Percentiles rank a stretch among this genome's conserved stretches.
Conservation (phyloP, 2,113 vertebrate genomes). For the Sylvilagus bachmani region DNA sequence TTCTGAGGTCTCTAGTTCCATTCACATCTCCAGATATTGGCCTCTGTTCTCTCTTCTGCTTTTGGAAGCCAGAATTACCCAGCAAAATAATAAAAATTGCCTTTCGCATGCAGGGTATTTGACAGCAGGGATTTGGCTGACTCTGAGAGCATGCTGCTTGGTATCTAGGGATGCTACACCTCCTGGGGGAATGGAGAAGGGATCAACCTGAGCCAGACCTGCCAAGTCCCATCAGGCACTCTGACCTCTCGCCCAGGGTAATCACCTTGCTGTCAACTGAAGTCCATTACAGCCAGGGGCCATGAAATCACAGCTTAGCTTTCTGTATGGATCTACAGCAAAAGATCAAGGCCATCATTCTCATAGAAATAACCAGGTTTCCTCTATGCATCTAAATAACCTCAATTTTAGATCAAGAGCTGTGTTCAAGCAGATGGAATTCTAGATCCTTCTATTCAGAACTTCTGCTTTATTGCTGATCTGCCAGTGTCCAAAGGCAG, state of each 20-base stretch:
- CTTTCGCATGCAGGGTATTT: constrained; percentile 1
- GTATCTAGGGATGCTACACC: neutral
- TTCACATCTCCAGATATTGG: constrained; percentile 52
- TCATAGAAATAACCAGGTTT: constrained; percentile 9
- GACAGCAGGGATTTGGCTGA: neutral
- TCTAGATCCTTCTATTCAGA: constrained; percentile 36
- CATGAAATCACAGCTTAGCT: neutral
- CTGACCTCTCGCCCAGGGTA: neutral
- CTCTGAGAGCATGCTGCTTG: neutral
- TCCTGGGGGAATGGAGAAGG: neutral
- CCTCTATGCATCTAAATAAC: neutral
- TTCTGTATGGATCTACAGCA: neutral
- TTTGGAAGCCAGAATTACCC: constrained; percentile 63
- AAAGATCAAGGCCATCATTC: neutral
- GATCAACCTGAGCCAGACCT: neutral
- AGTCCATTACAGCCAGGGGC: neutral
- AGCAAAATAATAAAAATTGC: constrained; percentile 45
- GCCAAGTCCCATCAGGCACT: neutral
- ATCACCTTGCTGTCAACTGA: neutral
- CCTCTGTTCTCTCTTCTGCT: constrained; percentile 49
- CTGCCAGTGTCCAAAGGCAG: neutral
- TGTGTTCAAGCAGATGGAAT: neutral
- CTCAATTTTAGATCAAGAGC: neutral
- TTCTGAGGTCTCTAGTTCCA: constrained; percentile 11
- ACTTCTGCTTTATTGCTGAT: neutral